These are phyloP conservation scores for Corythornis leucogaster DNA, from an alignment of 2,797 vertebrate genomes.

Conservation along the genomic window DNA sequence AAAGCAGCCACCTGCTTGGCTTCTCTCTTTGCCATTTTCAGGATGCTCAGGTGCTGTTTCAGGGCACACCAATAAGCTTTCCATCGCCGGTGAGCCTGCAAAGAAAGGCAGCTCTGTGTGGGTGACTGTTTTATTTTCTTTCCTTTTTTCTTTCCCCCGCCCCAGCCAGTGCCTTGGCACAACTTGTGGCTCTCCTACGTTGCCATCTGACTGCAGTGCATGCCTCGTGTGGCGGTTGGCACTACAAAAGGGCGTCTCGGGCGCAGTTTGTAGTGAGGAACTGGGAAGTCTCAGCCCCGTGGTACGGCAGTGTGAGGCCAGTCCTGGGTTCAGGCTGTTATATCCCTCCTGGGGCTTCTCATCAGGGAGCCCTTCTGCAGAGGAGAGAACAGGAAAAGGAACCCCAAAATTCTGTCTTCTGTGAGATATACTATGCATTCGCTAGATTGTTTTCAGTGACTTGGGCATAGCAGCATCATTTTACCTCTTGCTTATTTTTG, in stretches of 20 bases:
- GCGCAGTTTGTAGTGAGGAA: fast-evolving
- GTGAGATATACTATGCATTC: fast-evolving
- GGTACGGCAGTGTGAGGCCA: fast-evolving
- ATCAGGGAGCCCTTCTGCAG: not conserved
- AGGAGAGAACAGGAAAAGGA: not conserved
- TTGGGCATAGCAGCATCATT: not conserved
- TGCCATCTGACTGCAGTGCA: not conserved
- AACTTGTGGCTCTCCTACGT: slow-evolving; percentile 16
- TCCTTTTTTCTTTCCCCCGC: not conserved
- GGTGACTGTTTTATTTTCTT: slow-evolving; percentile 20
- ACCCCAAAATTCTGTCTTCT: not conserved
- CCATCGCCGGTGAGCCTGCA: not conserved
- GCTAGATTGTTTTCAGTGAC: not conserved
- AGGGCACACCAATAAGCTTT: not conserved
- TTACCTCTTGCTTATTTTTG: not conserved
- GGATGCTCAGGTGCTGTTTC: not conserved
- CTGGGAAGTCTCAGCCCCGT: not conserved
- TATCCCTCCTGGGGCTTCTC: not conserved
- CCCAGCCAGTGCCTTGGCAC: slow-evolving; percentile 28
- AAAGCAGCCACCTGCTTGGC: not conserved
- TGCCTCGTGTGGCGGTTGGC: not conserved
- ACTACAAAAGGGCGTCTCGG: fast-evolving
- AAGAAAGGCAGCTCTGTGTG: not conserved
- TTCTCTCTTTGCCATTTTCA: not conserved
- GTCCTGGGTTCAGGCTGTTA: not conserved